phyloP scores from a whole-genome alignment of 2,797 vertebrate genomes.

The Chiroxiphia lanceolata region DNA sequence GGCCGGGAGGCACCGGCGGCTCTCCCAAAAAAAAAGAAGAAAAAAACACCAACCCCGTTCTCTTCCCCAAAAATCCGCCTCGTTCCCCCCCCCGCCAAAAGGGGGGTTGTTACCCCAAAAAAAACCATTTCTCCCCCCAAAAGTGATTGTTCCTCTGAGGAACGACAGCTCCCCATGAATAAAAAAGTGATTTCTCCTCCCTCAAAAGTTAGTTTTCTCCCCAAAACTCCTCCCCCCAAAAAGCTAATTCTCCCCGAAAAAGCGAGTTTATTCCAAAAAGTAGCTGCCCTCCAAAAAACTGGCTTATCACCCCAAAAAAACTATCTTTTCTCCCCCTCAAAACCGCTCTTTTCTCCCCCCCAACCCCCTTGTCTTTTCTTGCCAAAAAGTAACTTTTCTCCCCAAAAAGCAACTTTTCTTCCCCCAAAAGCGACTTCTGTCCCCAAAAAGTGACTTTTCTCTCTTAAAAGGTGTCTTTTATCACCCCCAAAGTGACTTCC shows the following conservation, averaged over 20 bases:
- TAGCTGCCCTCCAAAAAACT: neutral
- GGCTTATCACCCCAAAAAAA: neutral
- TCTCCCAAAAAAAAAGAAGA: neutral
- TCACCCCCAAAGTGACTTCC: accelerated
- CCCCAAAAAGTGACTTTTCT: neutral
- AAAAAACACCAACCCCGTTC: neutral
- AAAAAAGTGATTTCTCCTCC: accelerated
- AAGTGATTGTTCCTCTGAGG: accelerated
- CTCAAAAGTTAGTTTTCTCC: neutral
- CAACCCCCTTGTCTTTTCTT: accelerated
- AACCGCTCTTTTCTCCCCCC: too few species aligned
- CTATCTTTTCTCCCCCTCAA: too few species aligned
- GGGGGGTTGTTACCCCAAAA: neutral
- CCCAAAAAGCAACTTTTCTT: neutral
- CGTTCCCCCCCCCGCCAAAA: accelerated
- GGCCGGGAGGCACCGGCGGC: neutral
- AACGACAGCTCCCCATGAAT: accelerated
- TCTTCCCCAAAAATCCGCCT: neutral
- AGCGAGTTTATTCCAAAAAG: neutral
- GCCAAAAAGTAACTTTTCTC: neutral
- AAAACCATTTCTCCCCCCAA: accelerated
- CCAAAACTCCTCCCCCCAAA: neutral
- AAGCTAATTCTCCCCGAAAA: accelerated
- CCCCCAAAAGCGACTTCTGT: neutral
- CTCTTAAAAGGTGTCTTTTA: neutral